Conservation (phyloP, 2,797 vertebrate species). For the Crax fasciolata region DNA sequence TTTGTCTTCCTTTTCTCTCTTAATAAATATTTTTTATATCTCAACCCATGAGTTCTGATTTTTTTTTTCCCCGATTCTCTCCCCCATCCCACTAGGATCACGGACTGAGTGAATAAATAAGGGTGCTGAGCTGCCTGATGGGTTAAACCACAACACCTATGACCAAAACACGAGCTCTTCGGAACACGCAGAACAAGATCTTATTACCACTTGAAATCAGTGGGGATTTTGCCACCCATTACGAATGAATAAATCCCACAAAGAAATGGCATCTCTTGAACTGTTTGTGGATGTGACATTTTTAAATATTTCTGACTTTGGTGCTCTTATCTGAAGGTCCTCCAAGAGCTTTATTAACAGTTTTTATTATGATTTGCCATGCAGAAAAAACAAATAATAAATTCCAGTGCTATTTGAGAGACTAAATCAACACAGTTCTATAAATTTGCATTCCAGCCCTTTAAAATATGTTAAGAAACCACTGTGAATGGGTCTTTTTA, state of each 20-base stretch:
- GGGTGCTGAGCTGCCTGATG: neutral
- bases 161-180: neutral
- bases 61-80: neutral
- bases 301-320: neutral
- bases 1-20: neutral
- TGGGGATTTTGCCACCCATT: neutral
- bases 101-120: too few species aligned
- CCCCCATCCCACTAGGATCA: neutral
- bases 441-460: neutral
- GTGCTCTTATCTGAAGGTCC: neutral
- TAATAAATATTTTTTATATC: neutral
- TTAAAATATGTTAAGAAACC: neutral
- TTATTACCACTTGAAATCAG: neutral
- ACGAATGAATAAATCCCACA: neutral
- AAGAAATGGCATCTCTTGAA: neutral
- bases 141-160: neutral
- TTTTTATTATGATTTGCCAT: neutral
- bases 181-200: neutral
- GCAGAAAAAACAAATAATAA: neutral
- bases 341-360: neutral
- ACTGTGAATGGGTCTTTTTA: neutral
- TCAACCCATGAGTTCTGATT: neutral
- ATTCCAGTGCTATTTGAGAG: neutral
- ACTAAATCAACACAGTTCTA: neutral
- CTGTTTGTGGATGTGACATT: neutral